Evolutionary conservation across 2,888 invertebrate genomes (phyloP), one percentile per base, ranked within the genome.

Genomic region (Orgyia antiqua): DNA sequence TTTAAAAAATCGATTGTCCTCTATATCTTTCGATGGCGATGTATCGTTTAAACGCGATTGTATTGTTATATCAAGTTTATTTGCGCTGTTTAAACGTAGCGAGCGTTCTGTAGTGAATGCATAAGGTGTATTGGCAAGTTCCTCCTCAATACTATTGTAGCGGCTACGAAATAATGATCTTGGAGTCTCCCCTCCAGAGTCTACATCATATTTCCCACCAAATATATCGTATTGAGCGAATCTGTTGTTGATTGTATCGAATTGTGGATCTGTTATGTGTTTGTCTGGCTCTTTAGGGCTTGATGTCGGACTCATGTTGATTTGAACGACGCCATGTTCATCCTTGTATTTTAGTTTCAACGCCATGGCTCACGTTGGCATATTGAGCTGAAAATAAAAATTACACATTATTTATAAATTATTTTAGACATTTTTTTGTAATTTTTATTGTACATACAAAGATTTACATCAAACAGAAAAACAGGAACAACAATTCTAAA

Each of bases 141-240:
- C 87, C 35, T 86, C 82, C 40, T 87, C 87, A 1, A 87, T 71
- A 37, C 86, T 87, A 45, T 87, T 87, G 75, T 86, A 84, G 2
- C 87, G 69, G 39, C 82, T 84, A 4, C 87, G 63, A 58, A 87
- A 87, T 2, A 87, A 64, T 12, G 86, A 84, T 2, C 63, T 68
- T 12, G 67, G 62, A 8, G 58, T 53, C 44, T 65, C 71, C 60
- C 61, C 69, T 36, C 70, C 62, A 18, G 53, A 45, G 2, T 64
- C 65, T 2, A 60, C 47, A 6, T 74, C 80, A 45, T 83, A 83
- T 34, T 79, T 78, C 10, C 72, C 75, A 2, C 84, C 79, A 45
- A 86, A 83, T 8, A 86, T 65, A 49, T 86, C 83, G 74, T 80
- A 84, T 6, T 72, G 70, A 0, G 68, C 74, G 67, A 86, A 86